Base-by-base conservation (phyloP, 2,797 vertebrate species). In the Bovichtus variegatus region DNA sequence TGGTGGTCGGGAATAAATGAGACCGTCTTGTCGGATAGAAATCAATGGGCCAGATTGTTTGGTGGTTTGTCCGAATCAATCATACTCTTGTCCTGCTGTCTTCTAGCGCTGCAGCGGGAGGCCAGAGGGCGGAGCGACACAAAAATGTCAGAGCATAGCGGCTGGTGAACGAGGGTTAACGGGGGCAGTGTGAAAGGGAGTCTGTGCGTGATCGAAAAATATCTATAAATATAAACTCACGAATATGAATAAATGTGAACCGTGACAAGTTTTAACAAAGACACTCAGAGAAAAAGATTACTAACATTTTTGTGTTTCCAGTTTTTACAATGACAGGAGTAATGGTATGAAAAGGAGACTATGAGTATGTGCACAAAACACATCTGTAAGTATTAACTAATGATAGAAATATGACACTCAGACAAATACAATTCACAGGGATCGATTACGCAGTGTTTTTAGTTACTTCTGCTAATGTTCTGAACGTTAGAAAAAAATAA, bases 1-100 rank as follows among this genome's bases (percentile, higher is more conserved):
- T 79, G 82, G 47, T 71, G 51, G 84, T 64, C 61, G 73, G 83
- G 67, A 84, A 85, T 74, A 88, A 82, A 90, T 89, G 86, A 87
- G 76, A 87, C 34, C 27, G 74, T 91, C 72, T 83, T 90, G 86
- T 90, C 57, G 16, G 76, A 80, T 75, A 66, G 85, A 93, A 89
- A 90, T 94, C 90, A 95, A 93, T 92, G 91, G 91, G 83, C 65
- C 80, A 86, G 92, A 94, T 93, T 94, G 93, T 95, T 89, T 90
- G 87, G 82, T 73, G 83, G 72, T 84, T 86, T 78, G 84, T 87
- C 84, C 36, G 91, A 93, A 94, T 95, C 91, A 95, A 95, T 94
- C 92, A 86, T 78, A 80, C 92, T 88, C 80, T 94, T 95, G 94
- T 95, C 90, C 87, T 84, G 78, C 81, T 74, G 80, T 84, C 81